Evolutionary conservation across 2,113 vertebrate genomes (phyloP), one percentile per base, ranked within the genome.

Genomic region (Brachypteracias leptosomus): DNA sequence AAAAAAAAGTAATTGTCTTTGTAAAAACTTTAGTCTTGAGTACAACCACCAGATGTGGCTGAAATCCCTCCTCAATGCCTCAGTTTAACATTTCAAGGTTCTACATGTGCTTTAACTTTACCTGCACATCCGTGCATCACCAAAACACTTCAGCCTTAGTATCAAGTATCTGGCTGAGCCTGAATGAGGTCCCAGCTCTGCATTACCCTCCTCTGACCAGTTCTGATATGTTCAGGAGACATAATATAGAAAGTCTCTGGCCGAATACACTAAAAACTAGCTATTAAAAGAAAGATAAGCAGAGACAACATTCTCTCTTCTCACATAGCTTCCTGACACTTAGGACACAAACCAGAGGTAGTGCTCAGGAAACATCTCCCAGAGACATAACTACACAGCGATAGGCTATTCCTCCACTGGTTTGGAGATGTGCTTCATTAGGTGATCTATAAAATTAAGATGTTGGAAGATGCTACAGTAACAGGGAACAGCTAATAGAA

Each of bases 121-220:
- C 35, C 35, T 57, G 17, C 20, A 16, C 9, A 35, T n/a, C 35
- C 12, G 7, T 31, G 19, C 47, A 15, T 26, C 6, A 16, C 19
- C 35, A 31, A n/a, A 46, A 16, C 9, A 7, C 22, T 28, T 33
- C 26, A 35, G 47, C 9, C 7, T 6, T 1, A 1, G 3, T 10
- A 10, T 0, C 3, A 26, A 46, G 40, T 18, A 44, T 7, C 6
- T 49, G 6, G 44, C 12, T 73, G 11, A 19, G 9, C 33, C 52
- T 2, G 28, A 66, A 16, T 4, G 25, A 82, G 14, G 36, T 19
- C 67, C 59, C 21, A 47, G 44, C 3, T 72, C n/a, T 22, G n/a
- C 3, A 1, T 0, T 4, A 14, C 13, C 9, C 16, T 51, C 55
- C 28, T 46, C 19, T 15, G 46, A 47, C 7, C 11, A 36, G 29